Base-by-base conservation (phyloP, 2,797 vertebrate species). In the Poeciliopsis infans region DNA sequence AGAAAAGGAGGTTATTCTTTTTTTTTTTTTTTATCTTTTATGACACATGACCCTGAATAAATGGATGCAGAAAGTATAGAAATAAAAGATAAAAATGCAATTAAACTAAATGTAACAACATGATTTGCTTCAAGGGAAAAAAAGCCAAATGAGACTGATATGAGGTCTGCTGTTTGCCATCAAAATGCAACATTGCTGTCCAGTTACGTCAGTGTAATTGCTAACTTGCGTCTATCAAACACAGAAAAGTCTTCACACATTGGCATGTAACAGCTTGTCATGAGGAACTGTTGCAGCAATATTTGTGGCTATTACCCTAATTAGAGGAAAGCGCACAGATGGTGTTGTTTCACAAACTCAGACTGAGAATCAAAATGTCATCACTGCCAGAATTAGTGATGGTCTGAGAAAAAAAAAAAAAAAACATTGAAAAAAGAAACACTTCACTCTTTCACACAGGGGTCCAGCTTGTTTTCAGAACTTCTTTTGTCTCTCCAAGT, bases 301-400 rank as follows among this genome's bases (percentile, higher is more conserved):
- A 95, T 96, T 95, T 96, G 93, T 89, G 90, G 93, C 94, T 93
- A 96, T 95, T 96, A 95, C 93, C 92, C 94, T 96, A 96, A 96
- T 96, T 96, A 96, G 95, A 93, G 91, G 91, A 91, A 95, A 93
- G 92, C 93, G 91, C 96, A 94, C 96, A 96, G 95, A 96, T 96
- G 96, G 96, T 94, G 94, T 93, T 94, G 92, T 92, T 95, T 94
- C 92, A 92, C 94, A 94, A 95, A 96, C 90, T 93, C 93, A 88
- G 87, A 92, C 95, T 94, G 94, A 94, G 94, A 96, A 95, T 95
- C 94, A 93, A 93, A 95, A 94, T 95, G 95, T 95, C 95, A 95
- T 94, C 92, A 90, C 95, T 94, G 95, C 95, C 94, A 95, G 88
- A 92, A 92, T 95, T 94, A 94, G 93, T 91, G 92, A 94, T 93